Base-by-base conservation (phyloP, 2,888 invertebrate genomes). In the Mythimna albipuncta region DNA sequence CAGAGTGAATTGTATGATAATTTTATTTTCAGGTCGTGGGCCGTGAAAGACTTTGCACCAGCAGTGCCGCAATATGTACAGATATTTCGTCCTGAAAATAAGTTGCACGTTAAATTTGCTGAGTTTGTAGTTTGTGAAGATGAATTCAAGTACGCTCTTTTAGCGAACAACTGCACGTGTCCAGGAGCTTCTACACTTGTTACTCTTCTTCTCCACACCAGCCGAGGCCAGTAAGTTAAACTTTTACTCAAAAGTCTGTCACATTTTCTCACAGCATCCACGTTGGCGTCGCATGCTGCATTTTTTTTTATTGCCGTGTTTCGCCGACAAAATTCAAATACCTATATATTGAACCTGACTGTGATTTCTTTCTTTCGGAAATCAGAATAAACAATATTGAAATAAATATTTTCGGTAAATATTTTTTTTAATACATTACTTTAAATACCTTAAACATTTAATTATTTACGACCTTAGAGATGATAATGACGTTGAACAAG, bases 71-170 rank as follows among this genome's bases (percentile, higher is more conserved):
- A 99, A 95, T 99, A 99, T 94, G 99, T 99, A 83, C 99, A 99
- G 96, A 99, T 99, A 89, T 99, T 99, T 97, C 97, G 99, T 90
- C 99, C 99, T 69, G 99, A 99, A 96, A 99, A 99, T 94, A 99
- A 99, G 92, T 97, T 99, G 87, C 99, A 99, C 95, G 99, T 99
- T 63, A 99, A 99, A 95, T 99, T 99, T 95, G 99, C 99, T 57
- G 99, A 99, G 93, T 99, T 99, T 93, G 99, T 99, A 21, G 99
- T 99, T 52, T 99, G 99, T 94, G 99, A 99, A 94, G 99, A 99
- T 93, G 99, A 99, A 95, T 99, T 99, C 96, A 99, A 99, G 94
- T 99, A 99, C 93, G 99, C 99, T 35, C 97, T 99, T 75, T 96
- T 99, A 85, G 99, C 99, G 79, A 99, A 99, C 96, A 99, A 99